These are phyloP conservation scores for Lipophrys pholis DNA, from an alignment of 2,113 vertebrate genomes.

Conservation along the genomic window DNA sequence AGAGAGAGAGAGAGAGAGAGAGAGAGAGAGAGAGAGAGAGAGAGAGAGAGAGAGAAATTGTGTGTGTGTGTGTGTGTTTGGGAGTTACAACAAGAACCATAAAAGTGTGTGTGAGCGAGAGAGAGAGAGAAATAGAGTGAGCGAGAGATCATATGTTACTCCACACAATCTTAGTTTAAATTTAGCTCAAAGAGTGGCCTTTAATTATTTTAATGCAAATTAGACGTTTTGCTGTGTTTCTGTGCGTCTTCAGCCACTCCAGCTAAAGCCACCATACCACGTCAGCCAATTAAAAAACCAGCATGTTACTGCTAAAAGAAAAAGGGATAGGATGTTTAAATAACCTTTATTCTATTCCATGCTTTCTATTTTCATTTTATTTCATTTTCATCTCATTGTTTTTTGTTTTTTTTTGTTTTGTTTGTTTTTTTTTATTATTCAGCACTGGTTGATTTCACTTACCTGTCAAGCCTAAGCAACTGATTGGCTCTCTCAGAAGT, in stretches of 20 bases:
- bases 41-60: conserved; percentile 10
- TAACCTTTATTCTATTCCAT: neutral
- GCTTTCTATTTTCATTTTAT: neutral
- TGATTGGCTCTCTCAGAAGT: conserved; percentile 12
- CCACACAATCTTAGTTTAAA: conserved; percentile 79
- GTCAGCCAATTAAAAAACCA: conserved; percentile 68
- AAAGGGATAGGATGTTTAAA: conserved; percentile 6
- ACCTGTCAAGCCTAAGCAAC: neutral
- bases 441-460: neutral
- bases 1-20: neutral
- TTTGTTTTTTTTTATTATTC: too few relatives aligned
- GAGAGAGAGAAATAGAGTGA: conserved; percentile 9
- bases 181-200: conserved; percentile 79
- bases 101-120: neutral
- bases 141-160: conserved; percentile 65
- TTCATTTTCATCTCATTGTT: neutral
- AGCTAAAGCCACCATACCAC: conserved; percentile 24
- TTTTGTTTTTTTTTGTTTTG: too few relatives aligned
- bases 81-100: too few relatives aligned
- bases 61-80: neutral
- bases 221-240: conserved; percentile 65
- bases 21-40: neutral
- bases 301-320: conserved; percentile 32
- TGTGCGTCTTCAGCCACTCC: conserved; percentile 51
- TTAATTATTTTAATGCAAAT: conserved; percentile 87